Base-by-base conservation (phyloP, 2,797 vertebrate genomes). In the Enteromius treurensis region DNA sequence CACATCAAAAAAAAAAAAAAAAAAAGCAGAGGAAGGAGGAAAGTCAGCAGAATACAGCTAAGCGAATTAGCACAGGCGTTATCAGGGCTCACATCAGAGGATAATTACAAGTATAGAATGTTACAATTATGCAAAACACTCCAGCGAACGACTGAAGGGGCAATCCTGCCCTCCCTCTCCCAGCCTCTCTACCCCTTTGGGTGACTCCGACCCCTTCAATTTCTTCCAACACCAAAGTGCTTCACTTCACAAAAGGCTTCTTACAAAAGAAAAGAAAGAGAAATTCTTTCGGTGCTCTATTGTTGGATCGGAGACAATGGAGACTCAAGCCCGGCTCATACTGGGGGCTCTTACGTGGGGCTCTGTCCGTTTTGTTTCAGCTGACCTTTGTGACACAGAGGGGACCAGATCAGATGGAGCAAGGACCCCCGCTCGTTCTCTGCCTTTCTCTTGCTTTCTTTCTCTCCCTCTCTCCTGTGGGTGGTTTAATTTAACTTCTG, bases 401-500 rank as follows among this genome's bases (percentile, higher is more conserved):
- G 85, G 85, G 88, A 85, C 89, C 93, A 94, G 93, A 92, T 91
- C 89, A 93, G 92, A 91, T 88, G 91, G 94, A 94, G 93, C 90
- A 93, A 93, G 91, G 94, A 87, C 84, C 86, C 85, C 87, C 71
- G 45, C 79, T 83, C 55, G 68, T 76, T 87, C 77, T 71, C 68
- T 80, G 84, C 81, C 84, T 78, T 69, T 83, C 81, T 83, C 67
- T 79, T 79, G 81, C 84, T 79, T 73, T 55, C 69, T 82, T 65
- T 77, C 58, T 70, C 37, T 81, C 70, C 53, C 26, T 77, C 79
- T 84, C 84, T 86, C 87, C 91, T 69, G 92, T 83, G 92, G 90
- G 90, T 90, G 90, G 90, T 94, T 95, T 95, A 93, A 93, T 94
- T 96, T 96, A 96, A 95, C 93, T 95, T 95, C 92, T 93, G 92